phyloP scores from a whole-genome alignment of 2,797 vertebrate genomes.

The Chelon labrosus region DNA sequence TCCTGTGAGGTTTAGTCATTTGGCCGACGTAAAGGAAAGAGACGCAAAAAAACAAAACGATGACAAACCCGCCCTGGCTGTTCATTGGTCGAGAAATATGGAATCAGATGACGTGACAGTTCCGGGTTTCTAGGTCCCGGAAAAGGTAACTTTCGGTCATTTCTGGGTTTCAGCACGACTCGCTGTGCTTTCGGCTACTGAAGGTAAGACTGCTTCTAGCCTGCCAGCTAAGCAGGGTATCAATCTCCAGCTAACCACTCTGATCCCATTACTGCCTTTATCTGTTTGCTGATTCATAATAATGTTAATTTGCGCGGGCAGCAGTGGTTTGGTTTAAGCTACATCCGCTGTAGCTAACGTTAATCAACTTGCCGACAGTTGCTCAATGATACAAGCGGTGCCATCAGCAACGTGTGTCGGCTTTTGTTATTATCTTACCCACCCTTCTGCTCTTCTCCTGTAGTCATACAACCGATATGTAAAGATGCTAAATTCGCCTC shows the following conservation, averaged over 20 bases:
- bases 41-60: too few relatives aligned
- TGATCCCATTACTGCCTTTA: slow-evolving; percentile 51
- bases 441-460: slow-evolving; percentile 6
- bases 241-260: slow-evolving; percentile 3
- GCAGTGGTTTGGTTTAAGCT: neutral
- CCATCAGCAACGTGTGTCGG: slow-evolving; percentile 13
- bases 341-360: slow-evolving; percentile 28
- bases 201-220: slow-evolving; percentile 69
- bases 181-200: neutral
- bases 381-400: neutral
- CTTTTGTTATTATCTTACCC: slow-evolving; percentile 50
- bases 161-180: slow-evolving; percentile 3
- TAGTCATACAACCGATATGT: slow-evolving; percentile 7
- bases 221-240: slow-evolving; percentile 46
- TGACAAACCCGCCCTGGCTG: neutral
- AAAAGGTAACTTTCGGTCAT: slow-evolving; percentile 88
- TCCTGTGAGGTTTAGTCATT: slow-evolving; percentile 12
- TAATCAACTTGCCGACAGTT: slow-evolving; percentile 29
- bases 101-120: slow-evolving; percentile 87
- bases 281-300: slow-evolving; percentile 22
- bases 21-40: neutral
- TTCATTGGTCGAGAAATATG: slow-evolving; percentile 85
- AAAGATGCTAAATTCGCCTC: neutral
- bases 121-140: slow-evolving; percentile 73
- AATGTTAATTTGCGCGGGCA: slow-evolving; percentile 17